phyloP scores from a whole-genome alignment of 2,113 vertebrate genomes.

The Varanus komodoensis region DNA sequence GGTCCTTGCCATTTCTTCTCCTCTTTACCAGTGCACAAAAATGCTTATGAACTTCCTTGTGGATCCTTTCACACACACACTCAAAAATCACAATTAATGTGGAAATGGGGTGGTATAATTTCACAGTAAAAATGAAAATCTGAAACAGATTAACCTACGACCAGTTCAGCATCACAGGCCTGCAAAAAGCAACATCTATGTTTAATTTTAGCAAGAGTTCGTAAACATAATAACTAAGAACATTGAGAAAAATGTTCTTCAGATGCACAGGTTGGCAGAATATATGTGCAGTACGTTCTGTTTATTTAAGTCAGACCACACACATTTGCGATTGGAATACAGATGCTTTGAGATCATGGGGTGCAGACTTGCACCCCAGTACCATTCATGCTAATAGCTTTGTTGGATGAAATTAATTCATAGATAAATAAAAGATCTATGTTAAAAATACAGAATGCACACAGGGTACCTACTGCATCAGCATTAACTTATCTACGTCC shows the following conservation, averaged over 20 bases:
- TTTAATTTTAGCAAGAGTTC: not conserved
- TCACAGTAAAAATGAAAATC: no score
- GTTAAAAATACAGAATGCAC: not conserved
- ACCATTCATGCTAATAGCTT: not conserved
- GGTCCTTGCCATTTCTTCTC: no score
- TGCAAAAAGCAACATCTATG: not conserved
- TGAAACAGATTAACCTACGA: no score
- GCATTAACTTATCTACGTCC: not conserved
- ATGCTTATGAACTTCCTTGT: no score
- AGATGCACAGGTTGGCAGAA: not conserved
- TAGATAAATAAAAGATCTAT: not conserved
- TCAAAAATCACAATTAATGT: no score
- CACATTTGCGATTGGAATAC: not conserved
- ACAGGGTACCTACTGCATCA: not conserved
- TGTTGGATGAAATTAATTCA: not conserved
- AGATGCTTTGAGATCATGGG: not conserved
- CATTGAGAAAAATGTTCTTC: not conserved
- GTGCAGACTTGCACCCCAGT: not conserved
- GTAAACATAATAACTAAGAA: not conserved
- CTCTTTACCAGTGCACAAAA: no score
- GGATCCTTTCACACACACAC: no score
- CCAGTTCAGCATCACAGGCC: not conserved
- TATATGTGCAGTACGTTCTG: not conserved
- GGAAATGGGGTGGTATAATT: no score
- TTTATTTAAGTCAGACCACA: not conserved